Conservation (phyloP, 2,797 vertebrate genomes). For the Rhinella marina region DNA sequence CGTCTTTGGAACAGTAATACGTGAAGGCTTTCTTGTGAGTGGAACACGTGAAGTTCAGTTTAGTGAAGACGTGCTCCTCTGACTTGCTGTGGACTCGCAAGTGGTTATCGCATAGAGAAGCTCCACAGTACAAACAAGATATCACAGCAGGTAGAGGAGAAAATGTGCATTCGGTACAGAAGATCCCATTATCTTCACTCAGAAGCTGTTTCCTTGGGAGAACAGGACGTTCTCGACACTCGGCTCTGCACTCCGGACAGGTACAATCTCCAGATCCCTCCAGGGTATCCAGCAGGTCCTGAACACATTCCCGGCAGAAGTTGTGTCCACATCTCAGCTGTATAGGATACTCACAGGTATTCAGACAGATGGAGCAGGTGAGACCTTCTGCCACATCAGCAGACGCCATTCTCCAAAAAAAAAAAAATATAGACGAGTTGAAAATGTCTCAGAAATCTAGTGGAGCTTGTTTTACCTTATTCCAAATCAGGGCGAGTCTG, state of each 20-base stretch:
- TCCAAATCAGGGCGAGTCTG: constrained; percentile 41
- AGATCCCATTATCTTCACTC: neutral
- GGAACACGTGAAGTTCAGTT: neutral
- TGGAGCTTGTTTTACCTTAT: constrained; percentile 41
- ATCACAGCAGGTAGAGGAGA: constrained; percentile 15
- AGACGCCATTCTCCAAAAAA: constrained; percentile 28
- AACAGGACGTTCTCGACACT: neutral
- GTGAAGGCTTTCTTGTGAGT: neutral
- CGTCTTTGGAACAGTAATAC: neutral
- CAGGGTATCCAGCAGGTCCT: neutral
- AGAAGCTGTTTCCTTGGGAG: too few relatives aligned
- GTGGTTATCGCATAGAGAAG: constrained; percentile 20
- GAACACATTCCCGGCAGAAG: neutral
- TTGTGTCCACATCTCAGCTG: constrained; percentile 1
- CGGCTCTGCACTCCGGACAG: constrained; percentile 10
- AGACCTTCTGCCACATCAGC: neutral
- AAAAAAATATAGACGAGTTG: neutral
- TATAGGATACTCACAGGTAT: neutral
- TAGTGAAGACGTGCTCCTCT: constrained; percentile 1
- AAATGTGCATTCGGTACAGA: neutral
- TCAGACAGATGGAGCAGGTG: neutral
- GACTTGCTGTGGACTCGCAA: neutral
- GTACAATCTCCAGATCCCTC: neutral
- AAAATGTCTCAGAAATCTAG: constrained; percentile 20
- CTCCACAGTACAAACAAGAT: neutral